Percentiles rank a stretch among this genome's conserved stretches.
These are phyloP conservation scores for Paramacrobiotus metropolitanus DNA, from an alignment of 1,140 invertebrate species.

Conservation along the genomic window DNA sequence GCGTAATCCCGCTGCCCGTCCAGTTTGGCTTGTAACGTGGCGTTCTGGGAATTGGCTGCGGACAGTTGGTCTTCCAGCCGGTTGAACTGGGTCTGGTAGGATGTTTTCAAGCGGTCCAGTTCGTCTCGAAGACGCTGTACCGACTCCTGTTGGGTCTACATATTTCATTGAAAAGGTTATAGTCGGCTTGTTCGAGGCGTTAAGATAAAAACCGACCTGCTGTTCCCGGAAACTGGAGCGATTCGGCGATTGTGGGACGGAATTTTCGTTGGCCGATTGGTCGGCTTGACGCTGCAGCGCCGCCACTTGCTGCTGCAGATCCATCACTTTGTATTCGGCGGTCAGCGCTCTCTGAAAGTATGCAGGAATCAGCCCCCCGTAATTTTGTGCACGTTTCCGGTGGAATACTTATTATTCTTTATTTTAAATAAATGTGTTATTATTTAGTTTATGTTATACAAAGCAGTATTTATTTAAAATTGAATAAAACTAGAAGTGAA, in stretches of 20 bases:
- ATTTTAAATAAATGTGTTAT: no score
- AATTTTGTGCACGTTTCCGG: no score
- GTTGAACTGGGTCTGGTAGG: background rate
- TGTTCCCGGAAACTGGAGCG: no score
- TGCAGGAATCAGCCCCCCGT: no score
- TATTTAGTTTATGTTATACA: no score
- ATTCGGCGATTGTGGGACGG: no score
- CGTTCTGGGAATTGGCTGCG: background rate
- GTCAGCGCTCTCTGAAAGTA: background rate
- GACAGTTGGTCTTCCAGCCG: background rate
- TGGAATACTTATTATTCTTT: no score
- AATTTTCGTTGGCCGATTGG: background rate
- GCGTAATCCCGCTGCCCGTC: background rate
- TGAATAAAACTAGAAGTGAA: no score
- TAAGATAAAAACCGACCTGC: no score
- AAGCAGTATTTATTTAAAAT: no score
- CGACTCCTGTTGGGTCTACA: background rate
- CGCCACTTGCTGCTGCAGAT: background rate
- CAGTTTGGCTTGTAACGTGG: background rate
- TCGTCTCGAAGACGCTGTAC: slow-evolving; percentile 1
- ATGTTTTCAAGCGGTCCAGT: background rate
- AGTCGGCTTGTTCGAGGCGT: no score
- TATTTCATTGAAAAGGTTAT: background rate
- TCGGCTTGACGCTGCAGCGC: background rate
- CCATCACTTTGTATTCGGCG: background rate